Base-by-base conservation (phyloP, 2,113 vertebrate species). In the Heterochromis multidens region DNA sequence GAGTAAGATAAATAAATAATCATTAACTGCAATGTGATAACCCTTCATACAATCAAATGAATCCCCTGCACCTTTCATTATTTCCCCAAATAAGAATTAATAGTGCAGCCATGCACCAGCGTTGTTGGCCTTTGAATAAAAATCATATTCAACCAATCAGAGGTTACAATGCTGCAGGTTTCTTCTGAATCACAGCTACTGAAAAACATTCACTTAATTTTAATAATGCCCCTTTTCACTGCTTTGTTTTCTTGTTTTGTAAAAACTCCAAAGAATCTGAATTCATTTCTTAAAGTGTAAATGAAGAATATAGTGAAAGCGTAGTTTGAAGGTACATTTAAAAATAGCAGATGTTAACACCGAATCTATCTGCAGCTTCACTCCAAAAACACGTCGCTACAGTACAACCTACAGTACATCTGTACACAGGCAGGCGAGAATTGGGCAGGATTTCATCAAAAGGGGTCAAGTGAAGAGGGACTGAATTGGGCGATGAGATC, bases 401-500 rank as follows among this genome's bases (percentile, higher is more conserved):
- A 76, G 54, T 11, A 27, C 37, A 57, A 80, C 54, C 67, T 56
- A 65, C 80, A 31, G 82, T 56, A 25, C 67, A 57, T 81, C 77
- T 77, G 80, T 9, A 56, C 77, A 79, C 82, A 78, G 17, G 70
- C 62, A 13, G 46, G 62, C 27, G 52, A 80, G 82, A 63, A 77
- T 5, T 1, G 74, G 84, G 76, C 72, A 76, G 67, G 60, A 43
- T 88, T 87, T 88, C 58, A 87, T 87, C 88, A 84, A 89, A 87
- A 77, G 82, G 83, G 90, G 85, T 90, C 79, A 79, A 91, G 92
- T 83, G 88, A 77, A 89, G 81, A 33, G 8, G 79, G 82, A 74
- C 40, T 87, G 89, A 91, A 87, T 82, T 88, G 81, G 86, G 88
- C 62, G n/a, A 88, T 65, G 78, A 86, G 85, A 92, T 95, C 92